Conservation (phyloP, 2,888 invertebrate genomes). For the Atethmia centrago region DNA sequence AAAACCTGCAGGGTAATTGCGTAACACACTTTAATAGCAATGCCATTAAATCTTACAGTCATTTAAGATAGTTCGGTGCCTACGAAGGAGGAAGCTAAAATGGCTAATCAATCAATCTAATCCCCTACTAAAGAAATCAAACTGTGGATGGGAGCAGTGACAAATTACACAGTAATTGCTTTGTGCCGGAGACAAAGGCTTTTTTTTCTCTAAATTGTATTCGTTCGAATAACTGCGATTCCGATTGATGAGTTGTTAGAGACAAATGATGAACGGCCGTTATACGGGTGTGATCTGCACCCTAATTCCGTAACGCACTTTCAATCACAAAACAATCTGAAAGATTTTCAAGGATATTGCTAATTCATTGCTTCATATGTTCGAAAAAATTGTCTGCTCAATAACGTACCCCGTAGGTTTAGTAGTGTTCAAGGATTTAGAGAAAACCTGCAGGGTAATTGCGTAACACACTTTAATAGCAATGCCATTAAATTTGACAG, state of each 20-base stretch:
- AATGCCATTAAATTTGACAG: neutral
- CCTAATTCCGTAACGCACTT: too few relatives aligned
- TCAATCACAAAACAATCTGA: too few relatives aligned
- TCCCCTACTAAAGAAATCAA: slow-evolving; percentile 83
- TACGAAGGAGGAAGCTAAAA: slow-evolving; percentile 68
- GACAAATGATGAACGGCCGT: slow-evolving; percentile 81
- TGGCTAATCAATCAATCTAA: slow-evolving; percentile 85
- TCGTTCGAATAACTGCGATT: slow-evolving; percentile 80
- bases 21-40: too few relatives aligned
- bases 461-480: neutral
- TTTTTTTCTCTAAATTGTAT: slow-evolving; percentile 78
- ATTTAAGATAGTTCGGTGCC: slow-evolving; percentile 63
- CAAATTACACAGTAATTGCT: slow-evolving; percentile 88
- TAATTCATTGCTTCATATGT: too few relatives aligned
- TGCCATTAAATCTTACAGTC: slow-evolving; percentile 64
- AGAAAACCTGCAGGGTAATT: neutral
- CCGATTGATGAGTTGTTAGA: slow-evolving; percentile 85
- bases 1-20: too few relatives aligned
- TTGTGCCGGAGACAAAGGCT: slow-evolving; percentile 80
- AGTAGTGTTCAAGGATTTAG: too few relatives aligned
- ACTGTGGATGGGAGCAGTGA: slow-evolving; percentile 80
- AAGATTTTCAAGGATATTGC: too few relatives aligned
- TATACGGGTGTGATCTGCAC: slow-evolving; percentile 68
- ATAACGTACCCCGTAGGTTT: too few relatives aligned
- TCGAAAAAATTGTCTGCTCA: too few relatives aligned